Evolutionary conservation across 2,888 invertebrate species (phyloP).

Genomic region (Ormyrus nitidulus): DNA sequence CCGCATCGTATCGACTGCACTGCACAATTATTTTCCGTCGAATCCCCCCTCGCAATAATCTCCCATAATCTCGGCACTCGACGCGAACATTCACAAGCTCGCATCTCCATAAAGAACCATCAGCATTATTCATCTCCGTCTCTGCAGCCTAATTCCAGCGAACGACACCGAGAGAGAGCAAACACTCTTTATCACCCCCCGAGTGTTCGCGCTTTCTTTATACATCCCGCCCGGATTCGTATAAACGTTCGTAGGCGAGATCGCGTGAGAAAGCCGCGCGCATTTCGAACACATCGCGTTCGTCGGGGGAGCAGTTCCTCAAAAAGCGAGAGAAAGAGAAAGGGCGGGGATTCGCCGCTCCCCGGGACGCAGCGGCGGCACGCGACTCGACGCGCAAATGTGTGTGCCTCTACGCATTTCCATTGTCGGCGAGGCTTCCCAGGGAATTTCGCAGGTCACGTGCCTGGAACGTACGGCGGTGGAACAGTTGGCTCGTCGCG

Average conservation of each 20-base stretch:
- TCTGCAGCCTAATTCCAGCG: constrained; percentile 24
- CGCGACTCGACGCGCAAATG: constrained; percentile 37
- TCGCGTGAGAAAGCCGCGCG: constrained; percentile 10
- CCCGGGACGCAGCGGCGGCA: constrained; percentile 43
- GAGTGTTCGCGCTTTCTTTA: background rate
- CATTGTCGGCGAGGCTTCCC: constrained; percentile 36
- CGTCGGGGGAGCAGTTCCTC: constrained; percentile 38
- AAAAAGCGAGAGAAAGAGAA: background rate
- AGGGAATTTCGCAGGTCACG: constrained; percentile 42
- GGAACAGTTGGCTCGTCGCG: constrained; percentile 17
- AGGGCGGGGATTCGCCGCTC: constrained; percentile 4
- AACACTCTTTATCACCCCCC: background rate
- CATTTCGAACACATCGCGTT: constrained; percentile 1
- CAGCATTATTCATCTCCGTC: constrained; percentile 21
- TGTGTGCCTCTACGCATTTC: background rate
- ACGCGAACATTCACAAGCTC: background rate
- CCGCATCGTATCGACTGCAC: too few relatives aligned
- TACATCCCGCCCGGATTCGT: background rate
- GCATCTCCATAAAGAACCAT: background rate
- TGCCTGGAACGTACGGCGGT: constrained; percentile 6
- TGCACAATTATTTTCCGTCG: too few relatives aligned
- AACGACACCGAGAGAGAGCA: constrained; percentile 14
- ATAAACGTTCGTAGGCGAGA: constrained; percentile 15
- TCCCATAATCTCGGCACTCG: too few relatives aligned
- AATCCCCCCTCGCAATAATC: too few relatives aligned